Percentiles rank a stretch among this genome's conserved stretches.
Evolutionary conservation across 2,888 invertebrate species (phyloP).

Genomic region (Andrena marginata): DNA sequence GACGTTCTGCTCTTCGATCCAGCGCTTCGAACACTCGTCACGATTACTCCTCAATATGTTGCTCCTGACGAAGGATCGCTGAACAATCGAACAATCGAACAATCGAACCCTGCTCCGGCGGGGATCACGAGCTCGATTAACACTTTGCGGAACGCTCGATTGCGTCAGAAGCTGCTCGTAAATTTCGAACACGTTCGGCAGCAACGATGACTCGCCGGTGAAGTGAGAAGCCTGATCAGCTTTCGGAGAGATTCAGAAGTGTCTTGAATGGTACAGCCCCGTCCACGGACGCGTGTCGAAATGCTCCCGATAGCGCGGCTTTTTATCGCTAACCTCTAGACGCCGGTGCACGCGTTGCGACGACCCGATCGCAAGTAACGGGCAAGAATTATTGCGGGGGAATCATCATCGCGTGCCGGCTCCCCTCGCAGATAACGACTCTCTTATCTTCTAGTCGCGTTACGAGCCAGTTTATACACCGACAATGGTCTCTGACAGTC

Average conservation of each 20-base stretch:
- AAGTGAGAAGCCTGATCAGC: not conserved
- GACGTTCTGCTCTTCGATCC: not conserved
- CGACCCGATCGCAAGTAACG: constrained; percentile 28
- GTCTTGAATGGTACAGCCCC: not conserved
- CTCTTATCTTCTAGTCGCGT: constrained; percentile 59
- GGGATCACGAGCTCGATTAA: too few relatives aligned
- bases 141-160: too few relatives aligned
- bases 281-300: constrained; percentile 18
- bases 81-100: too few relatives aligned
- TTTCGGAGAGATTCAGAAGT: not conserved
- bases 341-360: constrained; percentile 28
- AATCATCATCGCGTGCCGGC: constrained; percentile 34
- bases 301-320: constrained; percentile 9
- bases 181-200: too few relatives aligned
- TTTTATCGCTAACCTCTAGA: constrained; percentile 13
- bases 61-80: too few relatives aligned
- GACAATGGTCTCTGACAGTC: constrained; percentile 30
- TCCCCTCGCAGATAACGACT: constrained; percentile 59
- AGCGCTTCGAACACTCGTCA: not conserved
- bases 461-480: constrained; percentile 65
- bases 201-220: too few relatives aligned
- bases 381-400: constrained; percentile 34
- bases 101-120: too few relatives aligned
- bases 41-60: not conserved
- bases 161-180: too few relatives aligned